A percentile compares a stretch with the other conserved stretches of the same genome.
These are phyloP conservation scores for Andrena hattorfiana DNA, from an alignment of 2,888 invertebrate species.

Conservation along the genomic window DNA sequence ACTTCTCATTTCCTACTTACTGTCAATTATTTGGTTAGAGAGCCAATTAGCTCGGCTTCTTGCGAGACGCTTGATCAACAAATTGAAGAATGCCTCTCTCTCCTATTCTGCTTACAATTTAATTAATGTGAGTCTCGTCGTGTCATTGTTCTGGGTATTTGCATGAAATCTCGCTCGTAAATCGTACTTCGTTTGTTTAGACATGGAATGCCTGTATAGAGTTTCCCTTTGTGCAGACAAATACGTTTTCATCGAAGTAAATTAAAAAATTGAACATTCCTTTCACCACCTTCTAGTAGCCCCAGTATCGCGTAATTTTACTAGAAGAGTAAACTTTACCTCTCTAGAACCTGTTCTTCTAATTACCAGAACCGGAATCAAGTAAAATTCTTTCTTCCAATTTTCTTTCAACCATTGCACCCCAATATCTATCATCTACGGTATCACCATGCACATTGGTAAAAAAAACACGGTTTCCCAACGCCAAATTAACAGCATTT, in stretches of 20 bases:
- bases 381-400: not conserved
- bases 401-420: not conserved
- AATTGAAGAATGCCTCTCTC: slow-evolving; percentile 53
- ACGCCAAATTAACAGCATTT: slow-evolving; percentile 23
- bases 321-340: too few relatives aligned
- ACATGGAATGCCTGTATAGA: slow-evolving; percentile 34
- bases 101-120: slow-evolving; percentile 55
- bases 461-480: not conserved
- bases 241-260: not conserved
- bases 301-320: too few relatives aligned
- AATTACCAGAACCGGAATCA: too few relatives aligned
- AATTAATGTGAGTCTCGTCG: slow-evolving; percentile 59
- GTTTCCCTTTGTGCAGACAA: slow-evolving; percentile 25
- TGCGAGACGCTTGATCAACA: slow-evolving; percentile 52
- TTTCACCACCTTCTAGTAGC: too few relatives aligned
- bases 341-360: too few relatives aligned
- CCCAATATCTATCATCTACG: not conserved
- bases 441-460: not conserved
- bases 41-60: slow-evolving; percentile 59
- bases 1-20: slow-evolving; percentile 64
- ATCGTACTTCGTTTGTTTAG: slow-evolving; percentile 43
- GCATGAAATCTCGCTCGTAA: slow-evolving; percentile 44
- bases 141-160: slow-evolving; percentile 60
- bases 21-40: slow-evolving; percentile 64
- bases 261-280: too few relatives aligned